A percentile compares a stretch with the other conserved stretches of the same genome.
These are phyloP conservation scores for Venusia cambrica DNA, from an alignment of 2,888 invertebrate genomes.

Conservation along the genomic window DNA sequence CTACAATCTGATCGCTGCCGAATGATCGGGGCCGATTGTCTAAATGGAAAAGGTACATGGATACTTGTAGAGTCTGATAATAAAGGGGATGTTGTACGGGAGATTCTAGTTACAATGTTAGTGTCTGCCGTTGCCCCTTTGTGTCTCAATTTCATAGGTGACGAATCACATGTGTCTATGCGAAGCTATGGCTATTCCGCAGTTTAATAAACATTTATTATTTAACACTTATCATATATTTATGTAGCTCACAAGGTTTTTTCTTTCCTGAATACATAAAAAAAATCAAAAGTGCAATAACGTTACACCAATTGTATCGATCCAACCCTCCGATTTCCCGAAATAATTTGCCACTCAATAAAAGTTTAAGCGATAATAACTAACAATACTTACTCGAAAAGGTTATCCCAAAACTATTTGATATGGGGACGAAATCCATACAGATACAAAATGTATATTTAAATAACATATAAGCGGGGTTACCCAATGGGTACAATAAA, in stretches of 20 bases:
- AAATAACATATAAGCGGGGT: slow-evolving; percentile 72
- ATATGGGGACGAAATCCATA: slow-evolving; percentile 51
- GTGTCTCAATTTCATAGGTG: too few relatives aligned
- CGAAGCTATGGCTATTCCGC: too few relatives aligned
- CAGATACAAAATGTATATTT: slow-evolving; percentile 65
- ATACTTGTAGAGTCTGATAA: too few relatives aligned
- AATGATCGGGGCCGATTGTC: slow-evolving; percentile 18
- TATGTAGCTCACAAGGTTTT: too few relatives aligned
- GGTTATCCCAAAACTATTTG: slow-evolving; percentile 44
- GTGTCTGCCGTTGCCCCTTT: too few relatives aligned
- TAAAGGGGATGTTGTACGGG: too few relatives aligned
- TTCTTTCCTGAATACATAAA: slow-evolving; percentile 11
- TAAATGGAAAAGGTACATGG: too few relatives aligned
- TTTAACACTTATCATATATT: too few relatives aligned
- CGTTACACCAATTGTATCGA: slow-evolving; percentile 16
- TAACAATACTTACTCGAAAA: slow-evolving; percentile 46
- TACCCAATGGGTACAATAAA: slow-evolving; percentile 49
- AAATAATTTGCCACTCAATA: slow-evolving; percentile 45
- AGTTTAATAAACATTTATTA: too few relatives aligned
- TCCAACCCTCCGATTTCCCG: slow-evolving; percentile 13
- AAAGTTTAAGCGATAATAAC: slow-evolving; percentile 50
- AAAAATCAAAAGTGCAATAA: slow-evolving; percentile 11
- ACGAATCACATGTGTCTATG: too few relatives aligned
- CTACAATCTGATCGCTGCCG: slow-evolving; percentile 18
- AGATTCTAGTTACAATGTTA: too few relatives aligned